Conservation (phyloP, 2,888 invertebrate species). For the Podotricha telesiphe region DNA sequence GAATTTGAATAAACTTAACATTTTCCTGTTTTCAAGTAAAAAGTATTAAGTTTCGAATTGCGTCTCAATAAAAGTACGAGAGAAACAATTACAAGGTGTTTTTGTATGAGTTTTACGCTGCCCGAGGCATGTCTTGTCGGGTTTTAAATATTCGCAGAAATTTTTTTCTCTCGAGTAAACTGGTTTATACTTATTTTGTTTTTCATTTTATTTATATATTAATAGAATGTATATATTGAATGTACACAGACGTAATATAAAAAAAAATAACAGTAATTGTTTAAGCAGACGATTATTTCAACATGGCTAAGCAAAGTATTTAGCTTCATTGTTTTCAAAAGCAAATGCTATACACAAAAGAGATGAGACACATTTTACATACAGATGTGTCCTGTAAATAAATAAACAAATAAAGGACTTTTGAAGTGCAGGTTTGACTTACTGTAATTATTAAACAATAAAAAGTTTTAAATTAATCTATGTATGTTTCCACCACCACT, state of each 20-base stretch:
- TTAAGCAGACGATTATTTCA: not conserved
- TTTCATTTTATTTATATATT: not conserved
- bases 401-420: not conserved
- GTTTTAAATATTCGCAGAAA: not conserved
- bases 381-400: not conserved
- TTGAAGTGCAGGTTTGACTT: no score
- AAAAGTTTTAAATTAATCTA: not conserved
- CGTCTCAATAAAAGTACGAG: constrained; percentile 43
- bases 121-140: constrained; percentile 1
- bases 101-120: constrained; percentile 23
- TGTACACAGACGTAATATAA: not conserved
- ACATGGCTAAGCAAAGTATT: not conserved
- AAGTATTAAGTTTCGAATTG: constrained; percentile 43
- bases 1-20: constrained; percentile 56
- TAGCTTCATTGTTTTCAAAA: not conserved
- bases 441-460: not conserved
- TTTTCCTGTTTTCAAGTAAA: constrained; percentile 48
- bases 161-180: not conserved
- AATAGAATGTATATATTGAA: not conserved
- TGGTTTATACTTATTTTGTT: not conserved
- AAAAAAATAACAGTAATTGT: not conserved
- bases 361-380: not conserved
- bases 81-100: constrained; percentile 41
- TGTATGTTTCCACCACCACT: not conserved
- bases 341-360: not conserved